These are phyloP conservation scores for Papilio polytes DNA, from an alignment of 1,140 invertebrate genomes.

Conservation along the genomic window DNA sequence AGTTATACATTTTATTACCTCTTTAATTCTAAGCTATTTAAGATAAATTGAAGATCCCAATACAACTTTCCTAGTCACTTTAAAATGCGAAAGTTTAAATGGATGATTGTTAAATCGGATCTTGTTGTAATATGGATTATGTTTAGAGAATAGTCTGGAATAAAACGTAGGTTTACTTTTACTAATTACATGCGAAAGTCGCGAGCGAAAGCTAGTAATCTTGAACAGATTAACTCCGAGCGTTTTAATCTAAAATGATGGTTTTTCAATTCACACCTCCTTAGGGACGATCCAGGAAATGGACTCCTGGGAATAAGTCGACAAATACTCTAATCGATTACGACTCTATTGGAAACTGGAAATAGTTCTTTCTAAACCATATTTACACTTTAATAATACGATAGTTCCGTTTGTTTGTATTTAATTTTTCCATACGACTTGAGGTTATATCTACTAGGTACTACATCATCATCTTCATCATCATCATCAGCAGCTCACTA, in stretches of 20 bases:
- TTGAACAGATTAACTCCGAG: not conserved
- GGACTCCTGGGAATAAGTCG: conserved; percentile 34
- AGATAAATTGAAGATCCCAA: no score
- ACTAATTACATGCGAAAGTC: not conserved
- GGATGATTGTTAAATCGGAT: no score
- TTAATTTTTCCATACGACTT: not conserved
- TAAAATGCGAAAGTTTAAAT: no score
- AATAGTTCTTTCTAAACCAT: conserved; percentile 12
- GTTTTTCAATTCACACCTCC: conserved; percentile 38
- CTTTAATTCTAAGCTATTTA: no score
- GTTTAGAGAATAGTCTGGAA: no score
- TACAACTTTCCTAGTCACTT: no score
- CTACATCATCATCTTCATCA: no score
- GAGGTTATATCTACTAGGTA: no score
- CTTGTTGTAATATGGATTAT: no score
- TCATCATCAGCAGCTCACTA: no score
- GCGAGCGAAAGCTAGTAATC: not conserved
- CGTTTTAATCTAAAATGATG: conserved; percentile 33
- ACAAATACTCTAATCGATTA: conserved; percentile 38
- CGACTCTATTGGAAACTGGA: conserved; percentile 33
- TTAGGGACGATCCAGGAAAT: conserved; percentile 35
- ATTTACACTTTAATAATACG: not conserved
- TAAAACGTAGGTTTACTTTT: not conserved
- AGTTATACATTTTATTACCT: no score
- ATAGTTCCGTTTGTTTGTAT: not conserved